These are phyloP conservation scores for Monopis laevigella DNA, from an alignment of 2,888 invertebrate species.

Conservation along the genomic window DNA sequence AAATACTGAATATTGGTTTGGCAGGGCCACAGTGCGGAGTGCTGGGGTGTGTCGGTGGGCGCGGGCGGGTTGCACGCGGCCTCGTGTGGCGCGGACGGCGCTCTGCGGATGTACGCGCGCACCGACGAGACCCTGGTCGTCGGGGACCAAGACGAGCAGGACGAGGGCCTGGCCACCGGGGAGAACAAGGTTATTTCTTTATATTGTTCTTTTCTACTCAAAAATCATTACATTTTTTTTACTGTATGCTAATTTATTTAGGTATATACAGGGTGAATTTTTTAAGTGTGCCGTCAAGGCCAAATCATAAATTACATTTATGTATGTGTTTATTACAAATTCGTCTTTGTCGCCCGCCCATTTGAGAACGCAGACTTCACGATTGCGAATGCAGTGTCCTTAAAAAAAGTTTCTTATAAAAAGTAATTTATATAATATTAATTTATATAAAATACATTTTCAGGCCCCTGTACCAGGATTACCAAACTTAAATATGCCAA, in stretches of 20 bases:
- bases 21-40: slow-evolving; percentile 86
- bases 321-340: too few species aligned
- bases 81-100: slow-evolving; percentile 88
- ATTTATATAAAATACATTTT: slow-evolving; percentile 15
- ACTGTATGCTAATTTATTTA: too few species aligned
- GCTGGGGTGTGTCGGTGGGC: slow-evolving; percentile 79
- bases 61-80: slow-evolving; percentile 82
- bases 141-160: slow-evolving; percentile 90
- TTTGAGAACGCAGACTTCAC: too few species aligned
- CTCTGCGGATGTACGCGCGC: slow-evolving; percentile 85
- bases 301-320: too few species aligned
- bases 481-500: slow-evolving; percentile 82
- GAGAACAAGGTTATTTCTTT: too few species aligned
- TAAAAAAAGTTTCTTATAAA: too few species aligned
- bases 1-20: background rate
- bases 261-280: too few species aligned
- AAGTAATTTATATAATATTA: background rate
- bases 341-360: too few species aligned
- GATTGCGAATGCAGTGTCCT: too few species aligned
- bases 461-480: slow-evolving; percentile 73
- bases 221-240: too few species aligned
- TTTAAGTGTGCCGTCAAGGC: too few species aligned
- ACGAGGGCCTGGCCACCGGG: slow-evolving; percentile 81
- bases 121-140: slow-evolving; percentile 91
- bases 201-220: too few species aligned